Conservation (phyloP, 2,113 vertebrate species). For the Limanda limanda region DNA sequence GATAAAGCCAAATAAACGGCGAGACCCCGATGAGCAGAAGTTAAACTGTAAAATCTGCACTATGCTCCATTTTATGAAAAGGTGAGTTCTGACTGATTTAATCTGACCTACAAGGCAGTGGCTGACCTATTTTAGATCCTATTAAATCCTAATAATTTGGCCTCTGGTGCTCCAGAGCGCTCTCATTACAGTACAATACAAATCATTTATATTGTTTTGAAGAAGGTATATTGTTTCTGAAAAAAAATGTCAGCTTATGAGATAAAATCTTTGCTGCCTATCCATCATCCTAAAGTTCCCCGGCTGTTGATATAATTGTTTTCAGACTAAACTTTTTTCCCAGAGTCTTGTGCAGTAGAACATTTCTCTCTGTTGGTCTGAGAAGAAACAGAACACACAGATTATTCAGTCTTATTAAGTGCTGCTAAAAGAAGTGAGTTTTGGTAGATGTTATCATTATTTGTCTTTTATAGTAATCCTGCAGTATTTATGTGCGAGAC, state of each 20-base stretch:
- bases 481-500: too few species aligned
- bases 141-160: constrained; percentile 48
- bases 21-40: constrained; percentile 47
- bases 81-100: constrained; percentile 56
- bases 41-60: constrained; percentile 8
- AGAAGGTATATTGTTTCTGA: constrained; percentile 21
- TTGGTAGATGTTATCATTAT: background rate
- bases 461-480: background rate
- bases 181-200: constrained; percentile 41
- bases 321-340: constrained; percentile 27
- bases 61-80: constrained; percentile 58
- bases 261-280: constrained; percentile 10
- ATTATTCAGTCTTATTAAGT: background rate
- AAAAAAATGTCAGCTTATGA: constrained; percentile 12
- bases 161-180: constrained; percentile 17
- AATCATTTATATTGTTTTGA: constrained; percentile 52
- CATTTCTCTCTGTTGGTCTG: background rate
- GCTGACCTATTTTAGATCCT: constrained; percentile 36
- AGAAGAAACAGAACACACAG: background rate
- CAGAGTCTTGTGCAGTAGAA: constrained; percentile 2
- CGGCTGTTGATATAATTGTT: constrained; percentile 20
- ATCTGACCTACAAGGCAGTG: constrained; percentile 38
- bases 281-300: constrained; percentile 39
- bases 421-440: background rate
- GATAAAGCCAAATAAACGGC: constrained; percentile 73